Evolutionary conservation across 2,888 invertebrate species (phyloP), one percentile per base, ranked within the genome.

Genomic region (Cryptus viduatorius): DNA sequence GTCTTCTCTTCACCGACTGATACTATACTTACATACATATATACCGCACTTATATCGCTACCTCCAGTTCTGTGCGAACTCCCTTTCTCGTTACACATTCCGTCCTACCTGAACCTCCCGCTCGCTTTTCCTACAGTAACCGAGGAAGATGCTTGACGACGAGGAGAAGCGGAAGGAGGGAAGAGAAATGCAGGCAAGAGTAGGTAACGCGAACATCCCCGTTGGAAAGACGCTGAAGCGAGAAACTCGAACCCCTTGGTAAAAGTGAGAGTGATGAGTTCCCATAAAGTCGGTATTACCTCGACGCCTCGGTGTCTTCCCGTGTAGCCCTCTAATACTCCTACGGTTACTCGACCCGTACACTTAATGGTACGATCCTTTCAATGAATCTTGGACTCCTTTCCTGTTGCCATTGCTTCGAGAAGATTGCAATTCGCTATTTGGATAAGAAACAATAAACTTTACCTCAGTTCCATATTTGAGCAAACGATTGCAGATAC

Each of bases 211-310:
- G 59, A 16, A 76, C 61, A 68, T 61, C 46, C 68, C 46, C 46
- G 42, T 10, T 71, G 71, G 48, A 68, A 46, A 53, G 78, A 69
- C 61, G 69, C n/a, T 37, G 46, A 50, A 73, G 61, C 44, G 68
- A 64, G 61, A 71, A 64, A 59, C 31, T 50, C 82, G 56, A 37
- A 73, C 64, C 69, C 67, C 44, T 64, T 53, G 44, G 65, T 56
- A 59, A 85, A 82, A 82, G 86, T 77, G 84, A 86, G 86, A 87
- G 82, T 84, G 84, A 87, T 87, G 83, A 84, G 76, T 82, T 79
- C 84, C 77, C 86, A 78, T 87, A 84, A 86, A 86, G 76, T 68
- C 50, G 73, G 85, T 73, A 87, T 87, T 82, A 86, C 86, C 82
- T 86, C 69, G 56, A 69, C 64, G 69, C 79, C 75, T 46, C 29